Conservation (phyloP, 2,113 vertebrate genomes). For the Odobenus rosmarus region DNA sequence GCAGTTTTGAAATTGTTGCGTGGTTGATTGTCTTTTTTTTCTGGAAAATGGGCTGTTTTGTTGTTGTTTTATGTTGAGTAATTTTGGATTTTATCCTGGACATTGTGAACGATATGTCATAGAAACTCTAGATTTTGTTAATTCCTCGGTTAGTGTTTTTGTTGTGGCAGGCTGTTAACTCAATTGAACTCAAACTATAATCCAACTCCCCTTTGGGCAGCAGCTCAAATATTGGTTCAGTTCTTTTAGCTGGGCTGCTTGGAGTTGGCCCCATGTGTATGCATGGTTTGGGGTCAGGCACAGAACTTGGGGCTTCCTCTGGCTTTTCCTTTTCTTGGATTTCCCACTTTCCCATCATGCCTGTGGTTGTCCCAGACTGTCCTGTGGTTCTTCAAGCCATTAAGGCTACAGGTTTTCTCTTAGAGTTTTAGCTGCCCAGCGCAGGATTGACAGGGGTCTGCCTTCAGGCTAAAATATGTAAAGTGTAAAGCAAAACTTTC, state of each 20-base stretch:
- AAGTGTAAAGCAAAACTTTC: background rate
- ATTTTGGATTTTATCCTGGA: constrained; percentile 15
- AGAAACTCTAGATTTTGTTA: constrained; percentile 7
- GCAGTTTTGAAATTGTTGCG: constrained; percentile 4
- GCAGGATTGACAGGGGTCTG: background rate
- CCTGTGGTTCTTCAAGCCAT: background rate
- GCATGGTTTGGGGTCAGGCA: background rate
- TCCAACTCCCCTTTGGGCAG: background rate
- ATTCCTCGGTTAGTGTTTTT: background rate
- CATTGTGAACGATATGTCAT: background rate
- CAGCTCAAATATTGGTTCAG: background rate
- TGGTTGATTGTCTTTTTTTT: background rate
- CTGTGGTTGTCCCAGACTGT: background rate
- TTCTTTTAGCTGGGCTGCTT: background rate
- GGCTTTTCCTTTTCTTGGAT: constrained; percentile 2
- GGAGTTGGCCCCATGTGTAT: background rate
- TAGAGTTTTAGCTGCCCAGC: background rate
- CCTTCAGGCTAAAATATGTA: background rate
- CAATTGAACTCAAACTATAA: background rate
- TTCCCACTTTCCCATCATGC: background rate
- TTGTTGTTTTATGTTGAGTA: background rate
- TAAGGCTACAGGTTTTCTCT: background rate
- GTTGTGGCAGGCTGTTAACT: background rate
- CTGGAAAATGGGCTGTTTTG: background rate
- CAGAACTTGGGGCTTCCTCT: background rate